Conservation (phyloP, 2,888 invertebrate genomes). For the Ectemnius cavifrons region DNA sequence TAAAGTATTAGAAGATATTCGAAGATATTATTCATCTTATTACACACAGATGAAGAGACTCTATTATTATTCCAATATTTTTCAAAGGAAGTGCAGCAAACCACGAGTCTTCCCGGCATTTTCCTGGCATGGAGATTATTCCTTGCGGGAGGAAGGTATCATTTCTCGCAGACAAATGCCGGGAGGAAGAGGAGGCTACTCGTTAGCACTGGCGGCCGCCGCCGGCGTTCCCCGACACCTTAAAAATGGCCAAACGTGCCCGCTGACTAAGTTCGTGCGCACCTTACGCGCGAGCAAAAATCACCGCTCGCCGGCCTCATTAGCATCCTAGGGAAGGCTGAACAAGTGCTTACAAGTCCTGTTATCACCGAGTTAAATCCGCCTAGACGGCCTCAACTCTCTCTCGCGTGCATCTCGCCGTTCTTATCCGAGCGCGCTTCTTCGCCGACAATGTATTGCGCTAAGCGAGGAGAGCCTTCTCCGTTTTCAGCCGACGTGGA, state of each 20-base stretch:
- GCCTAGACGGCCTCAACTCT: background rate
- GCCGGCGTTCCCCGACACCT: background rate
- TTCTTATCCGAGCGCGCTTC: no score
- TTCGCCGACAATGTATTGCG: no score
- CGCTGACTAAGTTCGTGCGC: conserved; percentile 6
- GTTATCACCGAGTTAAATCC: conserved; percentile 6
- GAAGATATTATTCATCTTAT: no score
- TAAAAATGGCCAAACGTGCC: conserved; percentile 1
- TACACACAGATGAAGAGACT: no score
- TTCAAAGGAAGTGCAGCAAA: no score
- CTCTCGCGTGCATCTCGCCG: background rate
- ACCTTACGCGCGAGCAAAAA: background rate
- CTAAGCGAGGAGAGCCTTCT: no score
- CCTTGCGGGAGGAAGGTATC: background rate
- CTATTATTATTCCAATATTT: no score
- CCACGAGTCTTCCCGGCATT: background rate
- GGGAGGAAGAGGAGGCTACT: background rate
- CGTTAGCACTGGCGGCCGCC: background rate
- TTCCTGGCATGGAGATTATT: background rate
- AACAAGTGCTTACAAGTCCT: conserved; percentile 9
- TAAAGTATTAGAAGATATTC: no score
- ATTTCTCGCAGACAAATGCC: conserved; percentile 4
- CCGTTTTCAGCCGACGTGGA: no score
- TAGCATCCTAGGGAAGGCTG: conserved; percentile 6
- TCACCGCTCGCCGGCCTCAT: background rate